Conservation (phyloP, 1,140 invertebrate species). For the Trichonephila inaurata region DNA sequence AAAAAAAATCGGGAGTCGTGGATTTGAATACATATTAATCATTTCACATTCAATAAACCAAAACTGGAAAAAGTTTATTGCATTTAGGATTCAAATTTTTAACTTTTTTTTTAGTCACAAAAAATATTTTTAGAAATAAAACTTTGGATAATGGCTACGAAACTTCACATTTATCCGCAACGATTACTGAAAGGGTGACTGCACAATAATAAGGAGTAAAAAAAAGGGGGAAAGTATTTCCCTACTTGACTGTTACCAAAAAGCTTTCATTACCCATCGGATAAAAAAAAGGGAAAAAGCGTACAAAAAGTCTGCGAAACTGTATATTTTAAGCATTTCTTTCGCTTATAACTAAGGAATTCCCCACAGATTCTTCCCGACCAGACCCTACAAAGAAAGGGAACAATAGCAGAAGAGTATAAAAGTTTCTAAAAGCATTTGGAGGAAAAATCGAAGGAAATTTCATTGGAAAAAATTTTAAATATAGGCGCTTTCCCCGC, state of each 20-base stretch:
- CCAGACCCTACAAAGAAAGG: slow-evolving; percentile 48
- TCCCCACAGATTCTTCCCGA: slow-evolving; percentile 1
- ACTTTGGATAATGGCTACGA: neutral
- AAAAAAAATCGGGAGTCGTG: too few relatives aligned
- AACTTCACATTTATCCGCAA: neutral
- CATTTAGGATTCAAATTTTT: neutral
- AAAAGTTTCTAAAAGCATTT: slow-evolving; percentile 60
- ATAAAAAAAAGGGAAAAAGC: neutral
- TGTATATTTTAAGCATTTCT: slow-evolving; percentile 48
- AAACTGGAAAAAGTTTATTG: neutral
- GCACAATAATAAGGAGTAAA: neutral
- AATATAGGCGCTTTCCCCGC: slow-evolving; percentile 43
- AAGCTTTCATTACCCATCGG: neutral
- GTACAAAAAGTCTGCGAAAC: neutral
- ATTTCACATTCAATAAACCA: too few relatives aligned
- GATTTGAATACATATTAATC: too few relatives aligned
- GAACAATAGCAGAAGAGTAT: slow-evolving; percentile 49
- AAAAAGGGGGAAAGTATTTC: neutral
- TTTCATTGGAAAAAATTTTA: slow-evolving; percentile 42
- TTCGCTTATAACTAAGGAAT: slow-evolving; percentile 20
- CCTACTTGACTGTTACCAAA: neutral
- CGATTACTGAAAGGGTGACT: neutral
- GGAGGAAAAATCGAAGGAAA: slow-evolving; percentile 61
- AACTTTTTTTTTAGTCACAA: neutral
- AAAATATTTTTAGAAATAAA: neutral